These are phyloP conservation scores for Brachyrhaphis roseni DNA, from an alignment of 2,797 vertebrate species.

Conservation along the genomic window DNA sequence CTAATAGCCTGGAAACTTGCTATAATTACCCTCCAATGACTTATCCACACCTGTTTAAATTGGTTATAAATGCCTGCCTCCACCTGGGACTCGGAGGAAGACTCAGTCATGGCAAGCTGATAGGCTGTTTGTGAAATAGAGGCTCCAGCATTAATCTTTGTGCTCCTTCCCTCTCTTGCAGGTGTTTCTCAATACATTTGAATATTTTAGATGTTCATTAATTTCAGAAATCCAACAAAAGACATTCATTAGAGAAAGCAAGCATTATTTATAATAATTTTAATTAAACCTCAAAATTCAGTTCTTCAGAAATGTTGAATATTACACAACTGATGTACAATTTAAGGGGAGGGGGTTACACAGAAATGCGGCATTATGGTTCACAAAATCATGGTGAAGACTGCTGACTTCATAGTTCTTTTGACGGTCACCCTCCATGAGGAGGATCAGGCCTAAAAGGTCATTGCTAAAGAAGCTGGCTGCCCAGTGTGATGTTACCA, in stretches of 20 bases:
- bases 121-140: not conserved
- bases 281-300: not conserved
- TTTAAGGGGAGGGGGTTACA: not conserved
- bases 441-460: not conserved
- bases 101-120: not conserved
- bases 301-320: not conserved
- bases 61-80: not conserved
- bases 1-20: slow-evolving; percentile 9
- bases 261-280: not conserved
- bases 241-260: not conserved
- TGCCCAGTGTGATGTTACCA: not conserved
- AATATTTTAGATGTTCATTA: slow-evolving; percentile 1
- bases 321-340: not conserved
- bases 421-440: not conserved
- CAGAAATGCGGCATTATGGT: not conserved
- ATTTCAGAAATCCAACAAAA: not conserved
- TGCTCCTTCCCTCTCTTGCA: not conserved
- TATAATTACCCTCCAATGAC: slow-evolving; percentile 1
- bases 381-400: not conserved
- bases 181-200: not conserved
- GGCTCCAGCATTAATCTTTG: not conserved
- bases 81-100: slow-evolving; percentile 3
- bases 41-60: slow-evolving; percentile 12
- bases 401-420: not conserved
- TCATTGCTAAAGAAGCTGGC: not conserved